phyloP scores from a whole-genome alignment of 2,113 vertebrate genomes.

The Lophotis ruficrista region DNA sequence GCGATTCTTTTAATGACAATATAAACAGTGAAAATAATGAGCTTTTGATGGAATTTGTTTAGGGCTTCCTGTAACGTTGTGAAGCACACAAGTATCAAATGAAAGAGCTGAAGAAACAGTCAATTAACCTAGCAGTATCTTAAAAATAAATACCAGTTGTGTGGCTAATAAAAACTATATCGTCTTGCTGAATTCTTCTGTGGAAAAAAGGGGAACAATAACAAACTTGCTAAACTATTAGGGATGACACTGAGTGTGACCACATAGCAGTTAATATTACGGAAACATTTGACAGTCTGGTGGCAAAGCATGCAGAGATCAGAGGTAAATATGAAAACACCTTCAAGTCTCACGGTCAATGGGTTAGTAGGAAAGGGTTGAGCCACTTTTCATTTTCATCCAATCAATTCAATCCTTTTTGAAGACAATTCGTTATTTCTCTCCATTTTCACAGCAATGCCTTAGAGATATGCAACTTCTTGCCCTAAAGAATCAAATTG shows the following conservation, averaged over 20 bases:
- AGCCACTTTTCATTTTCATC: slow-evolving; percentile 77
- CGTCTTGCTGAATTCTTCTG: neutral
- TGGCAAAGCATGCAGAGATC: slow-evolving; percentile 66
- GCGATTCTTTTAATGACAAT: neutral
- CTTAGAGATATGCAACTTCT: neutral
- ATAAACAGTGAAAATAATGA: neutral
- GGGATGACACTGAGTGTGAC: neutral
- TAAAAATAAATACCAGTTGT: neutral
- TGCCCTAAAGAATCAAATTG: neutral
- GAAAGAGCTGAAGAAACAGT: neutral
- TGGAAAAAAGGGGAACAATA: neutral
- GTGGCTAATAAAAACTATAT: neutral
- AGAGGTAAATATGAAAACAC: neutral
- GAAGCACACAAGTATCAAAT: neutral
- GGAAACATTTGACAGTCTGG: neutral
- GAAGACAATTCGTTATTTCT: neutral
- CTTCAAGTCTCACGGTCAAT: neutral
- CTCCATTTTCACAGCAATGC: neutral
- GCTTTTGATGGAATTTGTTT: neutral
- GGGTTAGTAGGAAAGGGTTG: neutral
- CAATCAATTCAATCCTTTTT: neutral
- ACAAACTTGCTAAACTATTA: neutral
- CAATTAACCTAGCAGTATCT: neutral
- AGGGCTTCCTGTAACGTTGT: neutral
- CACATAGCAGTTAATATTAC: neutral